Conservation (phyloP, 2,888 invertebrate genomes). For the Caradrina clavipalpis region DNA sequence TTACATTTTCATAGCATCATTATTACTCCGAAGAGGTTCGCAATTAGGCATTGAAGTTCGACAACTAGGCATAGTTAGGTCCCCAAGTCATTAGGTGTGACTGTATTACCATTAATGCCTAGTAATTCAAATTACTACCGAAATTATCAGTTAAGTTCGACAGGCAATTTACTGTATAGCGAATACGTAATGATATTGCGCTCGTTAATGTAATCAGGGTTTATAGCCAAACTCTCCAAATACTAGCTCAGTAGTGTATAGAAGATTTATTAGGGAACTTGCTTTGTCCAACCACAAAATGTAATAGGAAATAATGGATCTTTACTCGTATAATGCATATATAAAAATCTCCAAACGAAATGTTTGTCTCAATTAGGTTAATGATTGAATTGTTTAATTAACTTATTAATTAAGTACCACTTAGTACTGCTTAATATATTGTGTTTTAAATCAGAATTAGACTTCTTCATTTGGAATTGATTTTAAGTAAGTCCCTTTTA, state of each 20-base stretch:
- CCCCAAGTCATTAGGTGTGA: background rate
- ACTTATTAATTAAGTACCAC: background rate
- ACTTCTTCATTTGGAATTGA: too few species aligned
- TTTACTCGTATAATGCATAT: background rate
- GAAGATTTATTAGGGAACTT: conserved; percentile 16
- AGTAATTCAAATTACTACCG: conserved; percentile 11
- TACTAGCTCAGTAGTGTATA: conserved; percentile 11
- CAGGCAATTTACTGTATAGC: conserved; percentile 39
- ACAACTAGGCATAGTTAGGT: background rate
- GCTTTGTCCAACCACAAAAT: conserved; percentile 4
- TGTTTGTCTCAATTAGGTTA: conserved; percentile 8
- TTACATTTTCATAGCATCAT: background rate
- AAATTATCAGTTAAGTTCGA: conserved; percentile 30
- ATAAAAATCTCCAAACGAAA: too few species aligned
- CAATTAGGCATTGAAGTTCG: background rate
- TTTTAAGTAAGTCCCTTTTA: too few species aligned
- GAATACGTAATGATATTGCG: conserved; percentile 38
- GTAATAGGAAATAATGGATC: conserved; percentile 7
- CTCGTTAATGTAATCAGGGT: conserved; percentile 43
- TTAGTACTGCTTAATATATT: too few species aligned
- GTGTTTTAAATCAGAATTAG: too few species aligned
- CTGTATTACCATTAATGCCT: background rate
- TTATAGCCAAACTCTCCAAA: conserved; percentile 25
- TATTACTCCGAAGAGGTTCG: too few species aligned
- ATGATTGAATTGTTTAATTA: background rate